Evolutionary conservation across 2,797 vertebrate genomes (phyloP), one percentile per base, ranked within the genome.

Genomic region (Pseudomugil gertrudae): DNA sequence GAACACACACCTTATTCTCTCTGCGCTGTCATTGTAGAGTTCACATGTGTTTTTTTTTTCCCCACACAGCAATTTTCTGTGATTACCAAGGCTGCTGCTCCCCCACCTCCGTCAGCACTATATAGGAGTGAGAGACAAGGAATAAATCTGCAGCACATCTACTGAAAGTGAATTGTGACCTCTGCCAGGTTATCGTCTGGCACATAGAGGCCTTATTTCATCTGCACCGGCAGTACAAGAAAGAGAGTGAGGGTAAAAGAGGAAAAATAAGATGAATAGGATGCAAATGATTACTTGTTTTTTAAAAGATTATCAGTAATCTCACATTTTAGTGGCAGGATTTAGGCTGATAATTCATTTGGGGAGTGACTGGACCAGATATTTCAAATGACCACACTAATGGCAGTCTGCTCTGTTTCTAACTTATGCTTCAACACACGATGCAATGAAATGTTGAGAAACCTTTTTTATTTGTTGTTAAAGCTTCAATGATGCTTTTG

Each of bases 61-160:
- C 75, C 65, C 69, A 80, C 84, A 56, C 82, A 81, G 91, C 90
- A 87, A 85, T 90, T 89, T 86, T 84, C 72, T 74, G 78, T 85
- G 84, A 91, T 90, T 86, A 78, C 82, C 6, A 59, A 76, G 65
- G 33, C 75, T 64, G 75, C 77, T 38, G 69, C 82, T 79, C 73
- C 66, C 74, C 69, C 62, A 64, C 76, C 79, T 79, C 80, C 29
- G 80, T 91, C 88, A 91, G 90, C 89, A 77, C 78, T 89, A 77
- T 86, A 77, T 66, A 50, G 53, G 64, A 78, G 79, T 24, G 61
- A 82, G 75, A 76, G 81, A 84, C 67, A 27, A 73, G 79, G 61
- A 65, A 89, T 92, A 90, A 91, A 90, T 91, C 90, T 86, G 63
- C 64, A 87, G 71, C 74, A 90, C 87, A 87, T 92, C 81, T 63